phyloP scores from a whole-genome alignment of 2,888 invertebrate genomes.

The Disparrhopalites patrizii region DNA sequence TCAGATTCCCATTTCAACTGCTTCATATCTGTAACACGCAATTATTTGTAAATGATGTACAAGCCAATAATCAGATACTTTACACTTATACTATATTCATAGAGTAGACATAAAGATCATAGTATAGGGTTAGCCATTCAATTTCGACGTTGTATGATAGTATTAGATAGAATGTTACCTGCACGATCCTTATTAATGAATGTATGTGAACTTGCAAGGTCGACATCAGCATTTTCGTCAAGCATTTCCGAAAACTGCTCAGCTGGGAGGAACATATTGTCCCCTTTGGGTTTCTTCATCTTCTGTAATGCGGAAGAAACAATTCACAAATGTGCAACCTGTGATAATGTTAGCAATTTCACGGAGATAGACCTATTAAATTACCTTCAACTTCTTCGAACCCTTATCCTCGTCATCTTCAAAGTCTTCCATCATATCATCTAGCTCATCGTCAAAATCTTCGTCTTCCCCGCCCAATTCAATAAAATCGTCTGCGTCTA shows the following conservation, averaged over 20 bases:
- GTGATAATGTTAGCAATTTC: neutral
- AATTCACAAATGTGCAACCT: neutral
- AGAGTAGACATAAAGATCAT: no score
- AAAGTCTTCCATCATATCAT: constrained; percentile 24
- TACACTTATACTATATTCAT: constrained; percentile 22
- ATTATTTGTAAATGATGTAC: constrained; percentile 7
- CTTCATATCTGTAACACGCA: constrained; percentile 59
- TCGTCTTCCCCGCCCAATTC: constrained; percentile 48
- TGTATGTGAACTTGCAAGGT: constrained; percentile 50
- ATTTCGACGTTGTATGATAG: no score
- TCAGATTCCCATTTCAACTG: constrained; percentile 80
- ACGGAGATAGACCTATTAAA: neutral
- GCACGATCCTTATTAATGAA: constrained; percentile 67
- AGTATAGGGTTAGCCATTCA: no score
- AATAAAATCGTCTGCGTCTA: constrained; percentile 50
- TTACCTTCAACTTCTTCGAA: constrained; percentile 10
- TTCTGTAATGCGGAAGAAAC: neutral
- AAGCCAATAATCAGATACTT: constrained; percentile 19
- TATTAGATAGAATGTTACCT: constrained; percentile 58
- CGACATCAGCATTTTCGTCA: constrained; percentile 69
- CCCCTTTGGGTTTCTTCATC: constrained; percentile 29
- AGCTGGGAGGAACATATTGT: constrained; percentile 66
- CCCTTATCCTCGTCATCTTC: constrained; percentile 27
- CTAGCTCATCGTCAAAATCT: constrained; percentile 39
- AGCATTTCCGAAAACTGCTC: constrained; percentile 84